Percentiles rank a stretch among this genome's conserved stretches.
These are phyloP conservation scores for Procambarus virginalis DNA, from an alignment of 1,140 invertebrate species.

Conservation along the genomic window DNA sequence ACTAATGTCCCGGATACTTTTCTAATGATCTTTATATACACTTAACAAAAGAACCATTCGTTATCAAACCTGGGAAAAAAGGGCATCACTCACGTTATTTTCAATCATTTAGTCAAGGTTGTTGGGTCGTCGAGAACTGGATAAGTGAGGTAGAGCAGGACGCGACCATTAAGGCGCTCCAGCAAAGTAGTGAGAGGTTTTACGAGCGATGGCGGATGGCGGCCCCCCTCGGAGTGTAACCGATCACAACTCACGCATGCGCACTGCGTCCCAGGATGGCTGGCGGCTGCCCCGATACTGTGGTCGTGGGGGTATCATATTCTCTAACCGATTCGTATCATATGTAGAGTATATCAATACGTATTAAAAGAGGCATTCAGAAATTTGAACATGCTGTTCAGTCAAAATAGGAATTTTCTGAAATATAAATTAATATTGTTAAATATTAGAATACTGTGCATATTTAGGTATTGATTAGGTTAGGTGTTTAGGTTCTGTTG, in stretches of 20 bases:
- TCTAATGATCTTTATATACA: too few species aligned
- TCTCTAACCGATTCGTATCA: too few species aligned
- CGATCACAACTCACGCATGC: constrained; percentile 1
- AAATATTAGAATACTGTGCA: too few species aligned
- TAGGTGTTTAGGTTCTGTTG: too few species aligned
- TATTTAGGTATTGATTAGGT: too few species aligned
- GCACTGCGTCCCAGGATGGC: neutral
- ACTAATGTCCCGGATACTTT: too few species aligned
- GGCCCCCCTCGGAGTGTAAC: constrained; percentile 6
- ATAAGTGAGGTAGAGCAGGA: neutral
- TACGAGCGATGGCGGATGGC: constrained; percentile 6
- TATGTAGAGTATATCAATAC: too few species aligned
- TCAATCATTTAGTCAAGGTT: neutral
- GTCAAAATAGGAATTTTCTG: too few species aligned
- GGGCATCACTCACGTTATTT: neutral
- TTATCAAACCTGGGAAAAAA: neutral
- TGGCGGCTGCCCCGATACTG: neutral
- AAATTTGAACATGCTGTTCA: too few species aligned
- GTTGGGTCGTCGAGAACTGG: neutral
- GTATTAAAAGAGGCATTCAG: too few species aligned
- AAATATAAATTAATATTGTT: too few species aligned
- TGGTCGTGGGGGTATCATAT: too few species aligned
- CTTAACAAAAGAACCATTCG: neutral
- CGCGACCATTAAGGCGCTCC: neutral
- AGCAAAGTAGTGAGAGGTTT: constrained; percentile 6